Evolutionary conservation across 92 coral and sea anemone species (phyloP), one percentile per base, ranked within the genome.

Genomic region (Nematostella vectensis): DNA sequence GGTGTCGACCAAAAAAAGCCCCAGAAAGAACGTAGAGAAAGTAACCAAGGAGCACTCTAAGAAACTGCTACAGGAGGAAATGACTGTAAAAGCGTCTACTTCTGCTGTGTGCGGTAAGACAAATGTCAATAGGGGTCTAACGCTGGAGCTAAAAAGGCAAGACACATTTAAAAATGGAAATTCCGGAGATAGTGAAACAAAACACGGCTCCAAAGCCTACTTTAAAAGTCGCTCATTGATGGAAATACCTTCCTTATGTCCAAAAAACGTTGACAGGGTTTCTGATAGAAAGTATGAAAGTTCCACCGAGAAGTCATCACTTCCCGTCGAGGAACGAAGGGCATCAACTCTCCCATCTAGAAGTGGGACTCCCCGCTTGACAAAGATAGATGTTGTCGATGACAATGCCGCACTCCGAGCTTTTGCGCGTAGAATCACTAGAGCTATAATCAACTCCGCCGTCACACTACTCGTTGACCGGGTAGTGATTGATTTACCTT

Each of bases 381-480:
- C 42, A 8, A 36, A 15, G 9, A 8, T 15, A 36, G 21, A 8
- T 19, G 51, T 45, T 4, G 51, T 17, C 21, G 23, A 17, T 45
- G 21, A 45, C 23, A 4, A 9, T 4, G 23, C 9, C 12, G 9
- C 51, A 4, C 21, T 45, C 4, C 51, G 23, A 45, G 51, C 51
- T 4, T 45, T 45, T 22, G 51, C 51, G 4, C 9, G 51, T 4
- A 8, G 51, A 45, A 45, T 45, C 12, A 45, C 51, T 11, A 45
- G 23, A 22, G 51, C 18, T 45, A 22, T 45, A 6, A 45, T 45
- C 21, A 45, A 45, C 21, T 45, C 51, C 23, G 51, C 51, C 4
- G 21, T 45, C 51, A 45, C 9, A 45, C 4, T 19, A 10, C 51
- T 9, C 23, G 18, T 45, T 11, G 51, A 45, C 21, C 9, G 51